These are phyloP conservation scores for Calephelis nemesis DNA, from an alignment of 1,140 invertebrate genomes.

Conservation along the genomic window DNA sequence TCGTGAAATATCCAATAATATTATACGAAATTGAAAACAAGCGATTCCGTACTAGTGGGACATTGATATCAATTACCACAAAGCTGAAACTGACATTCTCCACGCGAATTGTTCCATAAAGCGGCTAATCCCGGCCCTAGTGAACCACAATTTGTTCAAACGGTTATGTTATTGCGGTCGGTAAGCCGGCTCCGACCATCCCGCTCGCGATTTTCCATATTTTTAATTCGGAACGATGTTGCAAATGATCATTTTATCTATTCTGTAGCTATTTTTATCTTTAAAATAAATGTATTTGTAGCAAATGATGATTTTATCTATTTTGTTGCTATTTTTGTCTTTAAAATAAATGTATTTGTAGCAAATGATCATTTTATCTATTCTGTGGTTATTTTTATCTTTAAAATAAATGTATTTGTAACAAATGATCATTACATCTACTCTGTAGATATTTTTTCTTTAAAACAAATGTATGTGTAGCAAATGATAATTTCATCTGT, in stretches of 20 bases:
- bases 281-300: no score
- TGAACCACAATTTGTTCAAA: conserved; percentile 73
- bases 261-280: neutral
- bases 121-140: conserved; percentile 64
- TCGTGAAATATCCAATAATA: no score
- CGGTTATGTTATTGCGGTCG: conserved; percentile 74
- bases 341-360: neutral
- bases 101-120: conserved; percentile 66
- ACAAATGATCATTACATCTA: neutral
- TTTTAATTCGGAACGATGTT: conserved; percentile 14
- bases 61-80: conserved; percentile 74
- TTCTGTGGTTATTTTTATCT: neutral
- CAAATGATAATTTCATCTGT: no score
- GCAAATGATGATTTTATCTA: no score
- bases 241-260: conserved; percentile 2
- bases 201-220: conserved; percentile 49
- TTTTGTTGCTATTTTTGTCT: neutral
- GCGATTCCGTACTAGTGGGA: conserved; percentile 28
- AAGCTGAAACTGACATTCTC: conserved; percentile 49
- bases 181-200: conserved; percentile 45
- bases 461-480: no score
- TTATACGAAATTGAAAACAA: no score
- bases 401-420: neutral
- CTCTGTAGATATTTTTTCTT: neutral
- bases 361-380: neutral